These are phyloP conservation scores for Synchiropus splendidus DNA, from an alignment of 2,113 vertebrate genomes.

Conservation along the genomic window DNA sequence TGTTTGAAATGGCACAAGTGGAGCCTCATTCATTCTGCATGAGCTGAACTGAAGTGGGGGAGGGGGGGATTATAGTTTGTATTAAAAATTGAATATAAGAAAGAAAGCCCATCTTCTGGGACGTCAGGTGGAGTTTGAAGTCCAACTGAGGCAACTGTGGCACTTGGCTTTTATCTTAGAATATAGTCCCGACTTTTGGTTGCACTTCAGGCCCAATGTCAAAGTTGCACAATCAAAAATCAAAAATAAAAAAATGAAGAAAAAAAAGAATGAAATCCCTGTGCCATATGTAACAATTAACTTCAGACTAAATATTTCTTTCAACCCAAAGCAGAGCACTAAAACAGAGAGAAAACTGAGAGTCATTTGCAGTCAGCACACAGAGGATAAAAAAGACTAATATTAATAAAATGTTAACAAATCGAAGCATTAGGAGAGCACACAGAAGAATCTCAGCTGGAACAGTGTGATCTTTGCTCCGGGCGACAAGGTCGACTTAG, in stretches of 20 bases:
- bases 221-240: no score
- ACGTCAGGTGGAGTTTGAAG: constrained; percentile 4
- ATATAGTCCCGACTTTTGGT: no score
- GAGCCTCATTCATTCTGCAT: constrained; percentile 25
- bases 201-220: no score
- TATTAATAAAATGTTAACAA: constrained; percentile 6
- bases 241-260: no score
- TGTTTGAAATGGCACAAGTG: constrained; percentile 16
- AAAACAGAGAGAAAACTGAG: not conserved
- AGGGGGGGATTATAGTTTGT: constrained; percentile 6
- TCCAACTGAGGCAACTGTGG: no score
- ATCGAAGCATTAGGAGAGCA: constrained; percentile 7
- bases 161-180: not conserved
- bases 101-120: constrained; percentile 1
- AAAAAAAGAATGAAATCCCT: no score
- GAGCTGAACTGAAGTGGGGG: constrained; percentile 6
- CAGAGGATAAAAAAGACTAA: constrained; percentile 1
- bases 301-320: no score
- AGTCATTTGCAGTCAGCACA: not conserved
- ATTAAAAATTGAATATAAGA: constrained; percentile 21
- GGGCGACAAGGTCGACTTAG: not conserved
- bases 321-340: not conserved
- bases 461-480: not conserved
- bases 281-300: no score
- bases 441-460: not conserved